A percentile compares a stretch with the other conserved stretches of the same genome.
These are phyloP conservation scores for Bettongia penicillata DNA, from an alignment of 2,113 vertebrate genomes.

Conservation along the genomic window DNA sequence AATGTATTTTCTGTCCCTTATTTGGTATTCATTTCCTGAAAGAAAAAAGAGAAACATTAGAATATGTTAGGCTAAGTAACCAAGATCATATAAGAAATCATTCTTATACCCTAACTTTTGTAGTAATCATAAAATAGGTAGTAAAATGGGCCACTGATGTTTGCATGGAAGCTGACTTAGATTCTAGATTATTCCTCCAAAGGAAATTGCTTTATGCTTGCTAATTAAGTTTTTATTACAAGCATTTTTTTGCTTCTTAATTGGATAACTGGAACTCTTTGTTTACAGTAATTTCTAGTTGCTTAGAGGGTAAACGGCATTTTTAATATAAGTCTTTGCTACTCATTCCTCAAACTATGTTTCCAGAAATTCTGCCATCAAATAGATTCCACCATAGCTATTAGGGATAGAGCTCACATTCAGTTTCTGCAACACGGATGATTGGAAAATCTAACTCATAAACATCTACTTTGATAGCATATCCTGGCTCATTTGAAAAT, in stretches of 20 bases:
- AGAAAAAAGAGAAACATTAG: not conserved
- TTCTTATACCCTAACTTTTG: not conserved
- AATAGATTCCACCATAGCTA: not conserved
- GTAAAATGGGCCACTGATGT: not conserved
- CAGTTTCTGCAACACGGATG: not conserved
- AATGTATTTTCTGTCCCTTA: not conserved
- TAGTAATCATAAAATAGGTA: not conserved
- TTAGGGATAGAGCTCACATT: conserved; percentile 10
- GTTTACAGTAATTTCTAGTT: conserved; percentile 63
- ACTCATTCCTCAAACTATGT: conserved; percentile 40
- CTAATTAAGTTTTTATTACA: conserved; percentile 70
- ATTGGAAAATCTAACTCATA: not conserved
- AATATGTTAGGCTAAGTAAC: not conserved
- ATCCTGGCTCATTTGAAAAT: not conserved
- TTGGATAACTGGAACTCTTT: conserved; percentile 64
- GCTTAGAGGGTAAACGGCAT: conserved; percentile 55
- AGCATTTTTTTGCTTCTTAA: conserved; percentile 72
- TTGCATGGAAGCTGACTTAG: conserved; percentile 40
- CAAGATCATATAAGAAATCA: not conserved
- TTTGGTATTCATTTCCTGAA: not conserved
- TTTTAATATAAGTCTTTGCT: not conserved
- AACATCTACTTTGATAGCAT: not conserved
- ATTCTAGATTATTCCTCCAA: conserved; percentile 70
- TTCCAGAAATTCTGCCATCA: conserved; percentile 52
- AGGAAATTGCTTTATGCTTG: conserved; percentile 60